phyloP scores from a whole-genome alignment of 2,888 invertebrate genomes.

The Pachycephus smyrnensis region DNA sequence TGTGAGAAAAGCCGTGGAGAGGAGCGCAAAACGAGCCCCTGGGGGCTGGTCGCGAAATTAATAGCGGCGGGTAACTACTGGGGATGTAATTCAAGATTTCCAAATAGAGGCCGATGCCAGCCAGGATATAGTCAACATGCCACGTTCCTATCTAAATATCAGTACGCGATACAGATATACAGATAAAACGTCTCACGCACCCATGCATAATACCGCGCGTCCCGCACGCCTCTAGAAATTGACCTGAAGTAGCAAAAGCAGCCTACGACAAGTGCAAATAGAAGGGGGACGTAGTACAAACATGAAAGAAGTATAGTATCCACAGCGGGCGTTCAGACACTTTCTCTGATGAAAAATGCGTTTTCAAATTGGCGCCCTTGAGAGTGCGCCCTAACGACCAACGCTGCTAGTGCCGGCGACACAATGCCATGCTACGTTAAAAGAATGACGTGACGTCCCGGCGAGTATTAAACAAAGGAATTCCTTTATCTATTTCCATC shows the following conservation, averaged over 20 bases:
- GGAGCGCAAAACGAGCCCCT: background rate
- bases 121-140: background rate
- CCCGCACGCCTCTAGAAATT: background rate
- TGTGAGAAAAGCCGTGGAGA: background rate
- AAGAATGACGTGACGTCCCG: background rate
- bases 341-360: background rate
- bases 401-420: background rate
- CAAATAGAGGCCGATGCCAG: background rate
- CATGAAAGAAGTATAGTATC: background rate
- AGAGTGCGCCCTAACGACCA: background rate
- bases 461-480: background rate
- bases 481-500: background rate
- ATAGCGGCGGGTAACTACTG: background rate
- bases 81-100: background rate
- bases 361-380: background rate
- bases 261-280: background rate
- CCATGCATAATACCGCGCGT: background rate
- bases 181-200: background rate
- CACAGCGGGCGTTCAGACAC: background rate
- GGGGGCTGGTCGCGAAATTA: background rate
- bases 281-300: background rate
- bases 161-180: background rate
- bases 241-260: background rate
- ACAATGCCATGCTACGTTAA: background rate
- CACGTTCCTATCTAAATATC: background rate